Evolutionary conservation across 2,888 invertebrate species (phyloP), one percentile per base, ranked within the genome.

Genomic region (Sympetrum striolatum): DNA sequence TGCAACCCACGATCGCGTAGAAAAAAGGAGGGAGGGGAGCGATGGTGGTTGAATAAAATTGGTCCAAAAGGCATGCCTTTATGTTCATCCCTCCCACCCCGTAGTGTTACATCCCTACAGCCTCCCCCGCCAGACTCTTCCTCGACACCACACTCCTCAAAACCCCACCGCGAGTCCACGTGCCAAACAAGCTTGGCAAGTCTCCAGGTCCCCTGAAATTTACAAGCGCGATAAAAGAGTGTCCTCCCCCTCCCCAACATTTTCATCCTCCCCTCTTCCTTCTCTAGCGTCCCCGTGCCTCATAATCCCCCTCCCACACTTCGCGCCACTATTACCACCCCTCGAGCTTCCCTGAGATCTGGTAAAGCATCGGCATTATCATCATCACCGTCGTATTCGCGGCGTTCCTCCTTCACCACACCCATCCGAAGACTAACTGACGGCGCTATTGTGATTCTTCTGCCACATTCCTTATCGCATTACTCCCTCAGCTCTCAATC

Each of bases 221-320:
- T 86, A 86, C 86, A 86, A 86, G 86, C 86, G 60, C 86, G 86
- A 86, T 86, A 86, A 86, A 86, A 86, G 86, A 86, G 86, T 86
- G 60, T 60, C 60, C 60, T 86, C 86, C 64, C 86, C 73, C 73
- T 73, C 25, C 73, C 73, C 73, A 73, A 73, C 73, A 73, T 73
- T 73, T 73, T 31, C 73, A 73, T 73, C 73, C 73, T 73, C 73
- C 73, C 73, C 73, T 73, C 14, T 64, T 22, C 60, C 15, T n/a
- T 15, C 64, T n/a, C 64, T 22, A 64, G 25, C 64, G 64, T 64
- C 64, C 64, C 25, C 64, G 64, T 64, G 64, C 73, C 25, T 73
- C 73, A 73, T 73, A 73, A 31, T 73, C 53, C 73, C 73, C 73
- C 73, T 73, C 73, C 73, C 73, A 73, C 73, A 31, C 73, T 73